A percentile compares a stretch with the other conserved stretches of the same genome.
These are phyloP conservation scores for Genyomyrus donnyi DNA, from an alignment of 2,113 vertebrate genomes.

Conservation along the genomic window DNA sequence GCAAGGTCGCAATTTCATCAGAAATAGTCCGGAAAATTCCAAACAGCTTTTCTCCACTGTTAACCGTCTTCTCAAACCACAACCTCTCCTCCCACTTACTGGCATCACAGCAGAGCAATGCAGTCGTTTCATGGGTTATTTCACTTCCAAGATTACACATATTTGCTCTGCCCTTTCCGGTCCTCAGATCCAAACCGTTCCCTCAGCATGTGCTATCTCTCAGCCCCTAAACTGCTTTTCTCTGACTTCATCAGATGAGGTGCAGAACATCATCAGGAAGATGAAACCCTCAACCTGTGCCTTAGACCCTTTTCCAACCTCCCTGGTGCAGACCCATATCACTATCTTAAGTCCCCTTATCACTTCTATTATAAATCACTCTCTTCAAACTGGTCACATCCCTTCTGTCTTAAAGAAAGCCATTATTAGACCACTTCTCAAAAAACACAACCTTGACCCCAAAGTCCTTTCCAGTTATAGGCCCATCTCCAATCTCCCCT, in stretches of 20 bases:
- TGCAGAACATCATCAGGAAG: background rate
- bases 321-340: background rate
- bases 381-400: background rate
- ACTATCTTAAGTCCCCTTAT: background rate
- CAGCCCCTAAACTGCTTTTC: background rate
- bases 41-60: no score
- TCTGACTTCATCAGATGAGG: background rate
- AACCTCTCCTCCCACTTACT: no score
- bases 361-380: background rate
- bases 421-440: background rate
- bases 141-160: no score
- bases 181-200: no score
- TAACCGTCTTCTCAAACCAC: no score
- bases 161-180: no score
- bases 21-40: no score
- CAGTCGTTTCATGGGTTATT: no score
- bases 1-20: no score
- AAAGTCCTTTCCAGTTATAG: background rate
- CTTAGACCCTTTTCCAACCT: background rate
- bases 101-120: no score
- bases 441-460: background rate
- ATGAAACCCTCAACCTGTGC: background rate
- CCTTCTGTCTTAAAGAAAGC: background rate
- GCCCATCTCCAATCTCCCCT: no score
- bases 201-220: background rate